Evolutionary conservation across 2,113 vertebrate species (phyloP).

Genomic region (human): GRCh38 chr4:143521001-143521500

Average conservation of each 20-base stretch:
- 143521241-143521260: not conserved
- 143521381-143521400: slow-evolving; percentile 39
- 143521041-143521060: not conserved
- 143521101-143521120: not conserved
- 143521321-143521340: not conserved
- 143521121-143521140: not conserved
- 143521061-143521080: not conserved
- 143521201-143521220: not conserved
- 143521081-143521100: not conserved
- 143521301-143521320: not conserved
- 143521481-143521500: slow-evolving; percentile 99
- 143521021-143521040: not conserved
- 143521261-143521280: not conserved
- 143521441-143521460: slow-evolving; percentile 99
- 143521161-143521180: not conserved
- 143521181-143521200: not conserved
- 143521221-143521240: not conserved
- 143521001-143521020: not conserved
- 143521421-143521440: slow-evolving; percentile 94
- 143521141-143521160: not conserved
- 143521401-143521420: slow-evolving; percentile 57
- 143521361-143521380: slow-evolving; percentile 29
- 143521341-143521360: not conserved
- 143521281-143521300: not conserved
- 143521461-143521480: slow-evolving; percentile 98